Conservation (phyloP, 2,888 invertebrate genomes). For the Alentia gelatinosa region DNA sequence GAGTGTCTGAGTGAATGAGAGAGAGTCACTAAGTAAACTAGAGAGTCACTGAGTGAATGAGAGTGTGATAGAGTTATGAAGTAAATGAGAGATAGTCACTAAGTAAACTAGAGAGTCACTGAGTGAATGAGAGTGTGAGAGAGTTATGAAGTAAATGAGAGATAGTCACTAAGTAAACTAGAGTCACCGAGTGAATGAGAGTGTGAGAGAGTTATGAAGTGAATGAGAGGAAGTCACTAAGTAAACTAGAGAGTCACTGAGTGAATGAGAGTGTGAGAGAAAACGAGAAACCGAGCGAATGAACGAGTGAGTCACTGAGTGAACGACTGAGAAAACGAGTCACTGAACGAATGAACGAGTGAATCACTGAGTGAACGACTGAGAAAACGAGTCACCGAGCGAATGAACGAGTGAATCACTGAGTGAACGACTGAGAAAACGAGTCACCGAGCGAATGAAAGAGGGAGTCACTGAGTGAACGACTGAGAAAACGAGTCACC, state of each 20-base stretch:
- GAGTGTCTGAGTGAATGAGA: too few species aligned
- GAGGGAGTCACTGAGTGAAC: neutral
- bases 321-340: neutral
- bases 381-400: neutral
- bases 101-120: too few species aligned
- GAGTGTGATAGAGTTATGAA: too few species aligned
- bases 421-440: neutral
- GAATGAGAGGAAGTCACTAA: too few species aligned
- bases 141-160: too few species aligned
- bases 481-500: too few species aligned
- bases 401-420: neutral
- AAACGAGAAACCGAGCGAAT: neutral
- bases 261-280: neutral
- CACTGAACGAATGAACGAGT: neutral
- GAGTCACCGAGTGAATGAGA: too few species aligned
- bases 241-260: neutral
- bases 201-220: neutral
- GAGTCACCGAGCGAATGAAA: neutral
- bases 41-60: too few species aligned
- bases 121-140: too few species aligned
- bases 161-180: too few species aligned
- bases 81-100: too few species aligned
- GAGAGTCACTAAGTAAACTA: too few species aligned
- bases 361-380: neutral
- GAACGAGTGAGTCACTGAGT: neutral